These are phyloP conservation scores for Augochlora pura DNA, from an alignment of 1,140 invertebrate genomes.

Conservation along the genomic window DNA sequence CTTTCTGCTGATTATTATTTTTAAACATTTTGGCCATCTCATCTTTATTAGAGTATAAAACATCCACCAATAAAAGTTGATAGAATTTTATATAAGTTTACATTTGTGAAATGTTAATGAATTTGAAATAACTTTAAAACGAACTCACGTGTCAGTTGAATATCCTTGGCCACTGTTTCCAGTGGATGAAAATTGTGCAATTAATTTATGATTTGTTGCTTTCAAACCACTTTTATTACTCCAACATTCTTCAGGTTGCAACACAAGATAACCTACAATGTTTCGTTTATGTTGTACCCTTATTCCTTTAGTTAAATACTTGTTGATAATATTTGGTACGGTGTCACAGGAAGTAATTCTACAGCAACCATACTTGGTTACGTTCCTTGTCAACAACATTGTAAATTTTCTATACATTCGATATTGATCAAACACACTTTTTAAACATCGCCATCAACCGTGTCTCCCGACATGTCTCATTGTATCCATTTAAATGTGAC, in stretches of 20 bases:
- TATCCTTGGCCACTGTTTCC: background rate
- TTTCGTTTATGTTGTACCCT: background rate
- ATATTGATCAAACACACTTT: conserved; percentile 61
- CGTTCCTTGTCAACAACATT: conserved; percentile 50
- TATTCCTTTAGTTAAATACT: background rate
- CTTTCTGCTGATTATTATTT: no score
- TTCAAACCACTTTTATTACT: conserved; percentile 14
- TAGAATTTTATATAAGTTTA: background rate
- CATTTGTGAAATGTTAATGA: background rate
- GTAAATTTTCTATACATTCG: conserved; percentile 23
- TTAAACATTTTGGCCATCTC: no score
- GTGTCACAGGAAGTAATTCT: conserved; percentile 7
- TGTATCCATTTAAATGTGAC: no score
- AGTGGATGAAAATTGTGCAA: conserved; percentile 5
- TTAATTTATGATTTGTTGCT: background rate
- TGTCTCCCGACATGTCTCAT: background rate
- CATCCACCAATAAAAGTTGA: background rate
- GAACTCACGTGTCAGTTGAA: conserved; percentile 51
- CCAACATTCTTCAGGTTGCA: conserved; percentile 3
- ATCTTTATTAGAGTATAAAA: no score
- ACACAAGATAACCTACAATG: conserved; percentile 60
- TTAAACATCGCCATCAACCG: background rate
- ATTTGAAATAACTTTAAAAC: background rate
- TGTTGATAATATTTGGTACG: background rate
- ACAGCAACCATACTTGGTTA: conserved; percentile 17